Percentiles rank a stretch among this genome's conserved stretches.
phyloP scores from a whole-genome alignment of 2,113 vertebrate species.

The Solenodon paradoxus region DNA sequence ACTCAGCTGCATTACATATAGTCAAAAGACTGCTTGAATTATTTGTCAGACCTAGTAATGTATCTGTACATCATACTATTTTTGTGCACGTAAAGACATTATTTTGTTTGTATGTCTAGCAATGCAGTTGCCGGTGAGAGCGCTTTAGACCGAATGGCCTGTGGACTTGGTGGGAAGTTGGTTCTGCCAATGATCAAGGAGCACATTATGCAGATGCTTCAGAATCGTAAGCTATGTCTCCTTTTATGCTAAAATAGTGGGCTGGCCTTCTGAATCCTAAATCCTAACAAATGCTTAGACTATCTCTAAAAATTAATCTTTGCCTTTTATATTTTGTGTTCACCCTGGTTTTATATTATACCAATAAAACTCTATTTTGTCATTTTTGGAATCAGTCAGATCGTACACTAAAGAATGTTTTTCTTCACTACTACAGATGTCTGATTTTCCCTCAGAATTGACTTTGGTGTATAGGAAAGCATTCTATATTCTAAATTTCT shows the following conservation, averaged over 20 bases:
- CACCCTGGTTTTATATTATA: not conserved
- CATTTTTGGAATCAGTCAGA: not conserved
- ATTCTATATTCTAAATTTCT: not conserved
- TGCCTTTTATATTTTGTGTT: not conserved
- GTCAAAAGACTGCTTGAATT: not conserved
- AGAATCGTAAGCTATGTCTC: constrained; percentile 90
- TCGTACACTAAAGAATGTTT: not conserved
- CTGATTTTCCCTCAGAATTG: not conserved
- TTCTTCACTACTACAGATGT: not conserved
- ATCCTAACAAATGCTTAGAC: not conserved
- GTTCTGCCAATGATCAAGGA: constrained; percentile 98
- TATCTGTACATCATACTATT: not conserved
- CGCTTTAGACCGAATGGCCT: constrained; percentile 96
- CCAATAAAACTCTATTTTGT: not conserved
- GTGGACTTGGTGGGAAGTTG: constrained; percentile 97
- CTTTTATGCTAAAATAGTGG: not conserved
- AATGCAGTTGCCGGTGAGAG: constrained; percentile 98
- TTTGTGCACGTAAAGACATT: not conserved
- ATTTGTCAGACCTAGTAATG: not conserved
- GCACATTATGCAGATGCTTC: constrained; percentile 99
- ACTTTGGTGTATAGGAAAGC: not conserved
- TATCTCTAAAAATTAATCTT: not conserved
- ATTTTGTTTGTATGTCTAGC: constrained; percentile 75
- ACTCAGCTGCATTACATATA: not conserved
- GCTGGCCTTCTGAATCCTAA: not conserved